These are phyloP conservation scores for Heteromyza rotundicornis DNA, from an alignment of 2,888 invertebrate species.

Conservation along the genomic window DNA sequence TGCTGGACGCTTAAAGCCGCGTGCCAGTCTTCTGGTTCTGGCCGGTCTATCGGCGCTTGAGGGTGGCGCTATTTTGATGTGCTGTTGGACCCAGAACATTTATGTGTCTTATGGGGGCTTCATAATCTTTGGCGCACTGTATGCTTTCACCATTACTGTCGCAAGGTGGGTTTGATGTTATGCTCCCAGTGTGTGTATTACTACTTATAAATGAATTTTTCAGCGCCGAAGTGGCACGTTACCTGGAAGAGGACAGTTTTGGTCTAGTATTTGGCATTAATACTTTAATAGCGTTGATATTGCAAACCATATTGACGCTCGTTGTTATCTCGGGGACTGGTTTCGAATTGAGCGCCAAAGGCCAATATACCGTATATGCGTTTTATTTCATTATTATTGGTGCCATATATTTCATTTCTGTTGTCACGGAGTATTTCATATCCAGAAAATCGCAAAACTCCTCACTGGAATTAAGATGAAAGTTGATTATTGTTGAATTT, in stretches of 20 bases:
- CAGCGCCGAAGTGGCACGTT: conserved; percentile 86
- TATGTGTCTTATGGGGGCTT: conserved; percentile 79
- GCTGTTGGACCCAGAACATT: conserved; percentile 68
- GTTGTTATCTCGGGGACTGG: conserved; percentile 53
- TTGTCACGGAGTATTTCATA: conserved; percentile 45
- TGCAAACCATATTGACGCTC: conserved; percentile 80
- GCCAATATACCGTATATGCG: conserved; percentile 57
- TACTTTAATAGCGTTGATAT: conserved; percentile 77
- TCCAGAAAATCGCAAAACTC: conserved; percentile 10
- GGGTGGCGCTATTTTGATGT: conserved; percentile 66
- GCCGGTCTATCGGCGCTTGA: conserved; percentile 65
- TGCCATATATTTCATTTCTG: conserved; percentile 49
- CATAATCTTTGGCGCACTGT: conserved; percentile 76
- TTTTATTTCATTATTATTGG: conserved; percentile 57
- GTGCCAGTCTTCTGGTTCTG: conserved; percentile 63
- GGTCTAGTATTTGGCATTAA: conserved; percentile 91
- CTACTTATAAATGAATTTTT: conserved; percentile 30
- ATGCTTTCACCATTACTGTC: conserved; percentile 69
- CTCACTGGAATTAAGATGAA: no score
- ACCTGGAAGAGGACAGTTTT: conserved; percentile 82
- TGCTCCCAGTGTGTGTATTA: background rate
- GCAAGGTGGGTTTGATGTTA: conserved; percentile 44
- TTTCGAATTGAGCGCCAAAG: conserved; percentile 46
- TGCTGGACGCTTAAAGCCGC: conserved; percentile 50
- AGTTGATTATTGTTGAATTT: background rate